phyloP scores from a whole-genome alignment of 2,113 vertebrate genomes.

The Anguilla japonica region DNA sequence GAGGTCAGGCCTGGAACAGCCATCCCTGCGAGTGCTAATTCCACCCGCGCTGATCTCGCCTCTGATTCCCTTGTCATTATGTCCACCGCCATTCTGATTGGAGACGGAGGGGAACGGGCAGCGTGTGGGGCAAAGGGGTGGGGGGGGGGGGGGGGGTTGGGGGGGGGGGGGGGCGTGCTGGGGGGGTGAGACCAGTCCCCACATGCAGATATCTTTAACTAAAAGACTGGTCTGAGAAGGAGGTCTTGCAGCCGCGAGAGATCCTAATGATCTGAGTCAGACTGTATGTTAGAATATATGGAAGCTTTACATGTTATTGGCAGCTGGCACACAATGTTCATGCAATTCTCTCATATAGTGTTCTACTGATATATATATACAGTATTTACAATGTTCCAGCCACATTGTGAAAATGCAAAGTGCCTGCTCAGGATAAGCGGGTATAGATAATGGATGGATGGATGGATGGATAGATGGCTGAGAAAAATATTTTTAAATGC shows the following conservation, averaged over 20 bases:
- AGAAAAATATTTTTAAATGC: too few species aligned
- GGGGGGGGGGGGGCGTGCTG: constrained; percentile 46
- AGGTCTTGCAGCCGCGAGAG: constrained; percentile 41
- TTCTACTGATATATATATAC: not conserved
- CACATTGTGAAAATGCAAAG: too few species aligned
- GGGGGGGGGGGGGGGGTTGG: constrained; percentile 76
- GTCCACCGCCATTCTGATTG: constrained; percentile 71
- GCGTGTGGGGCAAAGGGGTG: constrained; percentile 41
- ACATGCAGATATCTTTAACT: constrained; percentile 68
- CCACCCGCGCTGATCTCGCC: constrained; percentile 82
- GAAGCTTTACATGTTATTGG: not conserved
- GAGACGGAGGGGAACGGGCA: constrained; percentile 73
- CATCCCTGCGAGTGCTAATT: constrained; percentile 84
- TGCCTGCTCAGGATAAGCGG: too few species aligned
- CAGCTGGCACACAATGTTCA: not conserved
- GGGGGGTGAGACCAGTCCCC: constrained; percentile 75
- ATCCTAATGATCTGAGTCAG: constrained; percentile 65
- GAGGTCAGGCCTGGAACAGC: constrained; percentile 80
- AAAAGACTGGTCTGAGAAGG: constrained; percentile 41
- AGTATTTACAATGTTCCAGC: not conserved
- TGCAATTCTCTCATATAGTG: not conserved
- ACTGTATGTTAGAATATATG: not conserved
- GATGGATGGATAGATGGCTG: too few species aligned
- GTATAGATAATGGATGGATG: too few species aligned
- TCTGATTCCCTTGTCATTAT: constrained; percentile 85